A percentile compares a stretch with the other conserved stretches of the same genome.
phyloP scores from a whole-genome alignment of 2,888 invertebrate genomes.

The Scaptomyza polygonia region DNA sequence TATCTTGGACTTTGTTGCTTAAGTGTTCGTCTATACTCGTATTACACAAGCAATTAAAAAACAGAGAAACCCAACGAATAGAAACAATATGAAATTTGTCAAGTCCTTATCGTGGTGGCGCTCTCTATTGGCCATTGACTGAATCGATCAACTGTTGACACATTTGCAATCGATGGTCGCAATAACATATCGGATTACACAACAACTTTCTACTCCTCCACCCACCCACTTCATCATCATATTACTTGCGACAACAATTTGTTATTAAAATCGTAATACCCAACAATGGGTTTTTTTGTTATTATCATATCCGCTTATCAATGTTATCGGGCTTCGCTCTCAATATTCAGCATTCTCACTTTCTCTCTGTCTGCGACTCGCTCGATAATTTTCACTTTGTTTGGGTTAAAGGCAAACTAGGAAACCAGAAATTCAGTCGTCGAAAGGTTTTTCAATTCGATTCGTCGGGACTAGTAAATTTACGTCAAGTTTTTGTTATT shows the following conservation, averaged over 20 bases:
- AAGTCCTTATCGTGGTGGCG: slow-evolving; percentile 46
- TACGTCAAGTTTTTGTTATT: background rate
- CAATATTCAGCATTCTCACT: background rate
- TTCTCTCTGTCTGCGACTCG: background rate
- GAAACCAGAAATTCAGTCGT: slow-evolving; percentile 41
- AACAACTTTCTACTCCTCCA: background rate
- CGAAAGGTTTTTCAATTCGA: slow-evolving; percentile 3
- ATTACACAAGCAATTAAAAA: background rate
- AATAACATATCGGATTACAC: slow-evolving; percentile 32
- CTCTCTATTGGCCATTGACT: slow-evolving; percentile 8
- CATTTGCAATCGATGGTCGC: slow-evolving; percentile 26
- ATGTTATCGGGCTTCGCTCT: slow-evolving; percentile 50
- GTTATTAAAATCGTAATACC: slow-evolving; percentile 58
- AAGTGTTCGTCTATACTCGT: background rate
- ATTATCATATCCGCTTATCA: slow-evolving; percentile 52
- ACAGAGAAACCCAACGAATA: background rate
- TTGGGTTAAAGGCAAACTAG: slow-evolving; percentile 33
- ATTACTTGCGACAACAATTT: slow-evolving; percentile 45
- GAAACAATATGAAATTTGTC: slow-evolving; percentile 28
- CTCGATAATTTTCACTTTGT: too few relatives aligned
- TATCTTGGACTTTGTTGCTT: background rate
- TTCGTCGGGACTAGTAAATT: background rate
- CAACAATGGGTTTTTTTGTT: slow-evolving; percentile 34
- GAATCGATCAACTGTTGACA: slow-evolving; percentile 54
- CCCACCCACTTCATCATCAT: background rate